These are phyloP conservation scores for Rhadina sibilatrix DNA, from an alignment of 2,113 vertebrate genomes.

Conservation along the genomic window DNA sequence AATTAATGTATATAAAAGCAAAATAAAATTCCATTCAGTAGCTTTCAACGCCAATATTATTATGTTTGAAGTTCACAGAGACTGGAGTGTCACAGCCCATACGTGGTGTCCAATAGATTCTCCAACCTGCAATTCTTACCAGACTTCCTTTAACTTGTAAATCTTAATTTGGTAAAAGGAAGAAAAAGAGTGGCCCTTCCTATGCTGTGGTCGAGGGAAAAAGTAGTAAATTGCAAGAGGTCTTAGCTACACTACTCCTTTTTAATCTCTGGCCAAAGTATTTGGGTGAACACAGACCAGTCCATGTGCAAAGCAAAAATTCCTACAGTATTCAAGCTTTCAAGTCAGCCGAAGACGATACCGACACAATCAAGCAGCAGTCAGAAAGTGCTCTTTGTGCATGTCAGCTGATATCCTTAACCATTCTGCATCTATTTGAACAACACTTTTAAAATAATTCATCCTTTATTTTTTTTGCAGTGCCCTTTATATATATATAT, in stretches of 20 bases:
- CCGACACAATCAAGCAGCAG: neutral
- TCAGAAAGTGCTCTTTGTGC: neutral
- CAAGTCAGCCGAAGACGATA: neutral
- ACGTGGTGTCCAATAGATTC: neutral
- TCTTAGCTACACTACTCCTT: neutral
- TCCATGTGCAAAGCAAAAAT: neutral
- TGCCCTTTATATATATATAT: neutral
- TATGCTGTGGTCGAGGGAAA: neutral
- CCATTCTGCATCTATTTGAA: constrained; percentile 12
- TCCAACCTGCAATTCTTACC: neutral
- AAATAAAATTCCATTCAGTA: neutral
- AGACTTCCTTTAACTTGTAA: neutral
- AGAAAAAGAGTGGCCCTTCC: neutral
- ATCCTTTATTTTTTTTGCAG: neutral
- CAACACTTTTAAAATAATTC: neutral
- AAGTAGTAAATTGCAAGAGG: neutral
- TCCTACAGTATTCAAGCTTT: neutral
- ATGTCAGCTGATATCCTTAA: neutral
- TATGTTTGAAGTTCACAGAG: neutral
- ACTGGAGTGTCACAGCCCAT: neutral
- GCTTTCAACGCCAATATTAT: neutral
- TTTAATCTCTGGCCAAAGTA: neutral
- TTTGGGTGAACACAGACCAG: neutral
- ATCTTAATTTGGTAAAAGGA: neutral
- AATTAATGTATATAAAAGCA: neutral